Evolutionary conservation across 2,113 vertebrate species (phyloP).

Genomic region (Pluvianellus socialis): DNA sequence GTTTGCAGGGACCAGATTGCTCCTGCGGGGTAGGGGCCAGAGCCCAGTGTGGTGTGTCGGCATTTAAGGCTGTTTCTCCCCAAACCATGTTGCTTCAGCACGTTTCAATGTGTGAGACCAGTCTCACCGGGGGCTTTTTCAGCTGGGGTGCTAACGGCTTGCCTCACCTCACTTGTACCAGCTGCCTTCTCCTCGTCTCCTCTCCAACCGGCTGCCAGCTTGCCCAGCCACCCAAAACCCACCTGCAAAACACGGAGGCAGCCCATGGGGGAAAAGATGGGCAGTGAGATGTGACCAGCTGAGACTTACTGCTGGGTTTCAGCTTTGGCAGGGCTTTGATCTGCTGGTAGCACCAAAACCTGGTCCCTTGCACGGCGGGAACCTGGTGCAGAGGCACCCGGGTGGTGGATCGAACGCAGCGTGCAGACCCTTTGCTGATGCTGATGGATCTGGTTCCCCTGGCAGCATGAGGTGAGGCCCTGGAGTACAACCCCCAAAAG

Average conservation of each 20-base stretch:
- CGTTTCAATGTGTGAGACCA: neutral
- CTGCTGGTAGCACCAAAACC: neutral
- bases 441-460: neutral
- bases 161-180: neutral
- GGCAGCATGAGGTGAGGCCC: neutral
- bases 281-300: neutral
- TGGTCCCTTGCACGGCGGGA: neutral
- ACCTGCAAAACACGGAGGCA: neutral
- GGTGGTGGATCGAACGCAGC: fast-evolving
- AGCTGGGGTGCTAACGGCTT: neutral
- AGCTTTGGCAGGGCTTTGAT: neutral
- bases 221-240: neutral
- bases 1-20: neutral
- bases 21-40: neutral
- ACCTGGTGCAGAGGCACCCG: neutral
- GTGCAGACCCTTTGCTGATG: neutral
- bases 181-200: neutral
- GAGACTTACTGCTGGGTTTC: neutral
- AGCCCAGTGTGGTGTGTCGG: neutral
- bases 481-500: neutral
- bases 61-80: neutral
- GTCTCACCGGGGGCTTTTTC: neutral
- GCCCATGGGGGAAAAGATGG: too few species aligned
- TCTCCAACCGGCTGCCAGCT: neutral
- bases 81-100: neutral